Evolutionary conservation across 2,888 invertebrate genomes (phyloP).

Genomic region (Drosophila quinaria): DNA sequence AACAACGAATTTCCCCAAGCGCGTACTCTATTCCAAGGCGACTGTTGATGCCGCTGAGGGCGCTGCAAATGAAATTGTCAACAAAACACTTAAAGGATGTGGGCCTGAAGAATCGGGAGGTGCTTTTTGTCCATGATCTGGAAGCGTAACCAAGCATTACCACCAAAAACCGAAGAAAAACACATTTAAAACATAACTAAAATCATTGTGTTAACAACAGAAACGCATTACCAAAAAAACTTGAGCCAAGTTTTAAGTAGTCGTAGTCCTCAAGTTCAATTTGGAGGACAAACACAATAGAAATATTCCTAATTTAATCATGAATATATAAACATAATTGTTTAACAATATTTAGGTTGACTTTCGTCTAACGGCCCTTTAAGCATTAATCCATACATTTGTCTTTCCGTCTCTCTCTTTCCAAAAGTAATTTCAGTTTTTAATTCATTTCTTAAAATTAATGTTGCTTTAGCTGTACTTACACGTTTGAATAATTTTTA

Average conservation of each 20-base stretch:
- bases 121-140: conserved; percentile 96
- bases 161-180: conserved; percentile 22
- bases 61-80: conserved; percentile 47
- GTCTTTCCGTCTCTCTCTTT: conserved; percentile 4
- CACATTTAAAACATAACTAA: conserved; percentile 18
- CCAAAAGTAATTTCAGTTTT: conserved; percentile 15
- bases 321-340: conserved; percentile 65
- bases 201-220: conserved; percentile 61
- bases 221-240: conserved; percentile 69
- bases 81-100: conserved; percentile 87
- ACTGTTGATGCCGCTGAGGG: conserved; percentile 52
- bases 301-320: conserved; percentile 70
- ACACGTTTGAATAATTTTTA: conserved; percentile 56
- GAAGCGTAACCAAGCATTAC: conserved; percentile 88
- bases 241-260: conserved; percentile 73
- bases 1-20: conserved; percentile 97
- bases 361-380: conserved; percentile 42
- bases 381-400: conserved; percentile 6
- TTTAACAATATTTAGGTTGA: conserved; percentile 70
- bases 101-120: conserved; percentile 95
- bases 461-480: conserved; percentile 67
- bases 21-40: conserved; percentile 88
- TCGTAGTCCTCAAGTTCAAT: conserved; percentile 42
- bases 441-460: conserved; percentile 15
- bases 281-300: conserved; percentile 33